Conservation (phyloP, 2,888 invertebrate species). For the Muschampia staudingeri region DNA sequence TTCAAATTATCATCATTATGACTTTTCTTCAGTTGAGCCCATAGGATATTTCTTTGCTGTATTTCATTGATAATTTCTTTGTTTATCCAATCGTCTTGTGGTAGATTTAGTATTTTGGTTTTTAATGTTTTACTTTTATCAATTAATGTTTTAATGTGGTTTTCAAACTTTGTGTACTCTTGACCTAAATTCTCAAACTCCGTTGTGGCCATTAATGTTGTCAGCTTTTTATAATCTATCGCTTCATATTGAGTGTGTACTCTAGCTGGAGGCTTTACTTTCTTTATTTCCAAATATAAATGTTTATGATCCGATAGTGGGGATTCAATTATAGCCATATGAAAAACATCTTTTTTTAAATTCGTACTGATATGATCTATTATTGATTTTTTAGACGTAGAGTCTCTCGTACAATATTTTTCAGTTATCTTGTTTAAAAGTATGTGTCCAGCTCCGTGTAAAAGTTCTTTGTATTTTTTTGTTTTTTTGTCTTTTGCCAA, state of each 20-base stretch:
- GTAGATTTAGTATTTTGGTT: constrained; percentile 20
- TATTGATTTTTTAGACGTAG: constrained; percentile 55
- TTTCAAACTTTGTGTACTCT: constrained; percentile 9
- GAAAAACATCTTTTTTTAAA: constrained; percentile 24
- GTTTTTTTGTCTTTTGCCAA: constrained; percentile 43
- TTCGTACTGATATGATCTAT: constrained; percentile 56
- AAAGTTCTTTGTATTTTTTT: constrained; percentile 9
- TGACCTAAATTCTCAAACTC: neutral
- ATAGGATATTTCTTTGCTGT: neutral
- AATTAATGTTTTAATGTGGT: neutral
- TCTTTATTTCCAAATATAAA: constrained; percentile 10
- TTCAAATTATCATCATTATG: neutral
- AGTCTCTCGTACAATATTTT: constrained; percentile 46
- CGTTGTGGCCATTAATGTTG: neutral
- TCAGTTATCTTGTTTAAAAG: constrained; percentile 54
- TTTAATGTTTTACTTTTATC: constrained; percentile 16
- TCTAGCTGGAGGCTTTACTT: constrained; percentile 12
- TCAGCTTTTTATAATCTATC: constrained; percentile 19
- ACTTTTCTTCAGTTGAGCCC: neutral
- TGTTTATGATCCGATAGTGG: constrained; percentile 33
- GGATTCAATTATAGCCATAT: constrained; percentile 26
- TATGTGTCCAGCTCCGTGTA: constrained; percentile 18
- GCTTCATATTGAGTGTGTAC: constrained; percentile 18
- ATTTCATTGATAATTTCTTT: neutral
- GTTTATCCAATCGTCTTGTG: constrained; percentile 26